Evolutionary conservation across 2,113 vertebrate genomes (phyloP).

Genomic region (Ctenomys sociabilis): DNA sequence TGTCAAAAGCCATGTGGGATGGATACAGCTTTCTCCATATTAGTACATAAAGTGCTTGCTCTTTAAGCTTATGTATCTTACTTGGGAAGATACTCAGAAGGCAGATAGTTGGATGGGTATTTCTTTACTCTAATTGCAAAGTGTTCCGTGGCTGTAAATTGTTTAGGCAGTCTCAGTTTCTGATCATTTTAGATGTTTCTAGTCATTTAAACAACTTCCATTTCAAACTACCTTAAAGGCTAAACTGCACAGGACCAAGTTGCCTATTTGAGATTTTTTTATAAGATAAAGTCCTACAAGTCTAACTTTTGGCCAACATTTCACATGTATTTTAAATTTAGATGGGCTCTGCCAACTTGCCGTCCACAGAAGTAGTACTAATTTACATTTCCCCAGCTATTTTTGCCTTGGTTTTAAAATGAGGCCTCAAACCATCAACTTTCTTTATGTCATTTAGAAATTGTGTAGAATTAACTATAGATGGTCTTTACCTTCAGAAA

Average conservation of each 20-base stretch:
- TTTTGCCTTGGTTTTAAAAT: constrained; percentile 55
- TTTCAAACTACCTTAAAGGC: not conserved
- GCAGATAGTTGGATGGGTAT: too few relatives aligned
- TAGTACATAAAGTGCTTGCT: not conserved
- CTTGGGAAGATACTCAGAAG: too few relatives aligned
- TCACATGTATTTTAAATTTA: constrained; percentile 41
- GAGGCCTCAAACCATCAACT: constrained; percentile 28
- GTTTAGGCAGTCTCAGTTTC: not conserved
- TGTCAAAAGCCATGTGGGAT: not conserved
- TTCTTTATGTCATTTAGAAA: constrained; percentile 35
- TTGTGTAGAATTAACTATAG: constrained; percentile 6
- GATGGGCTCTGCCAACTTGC: not conserved
- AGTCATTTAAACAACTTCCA: not conserved
- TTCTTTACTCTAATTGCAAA: not conserved
- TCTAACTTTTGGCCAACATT: constrained; percentile 7
- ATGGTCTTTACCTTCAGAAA: not conserved
- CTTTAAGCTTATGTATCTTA: too few relatives aligned
- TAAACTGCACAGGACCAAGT: not conserved
- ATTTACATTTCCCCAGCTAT: constrained; percentile 32
- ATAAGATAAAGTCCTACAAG: constrained; percentile 14
- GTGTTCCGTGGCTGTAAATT: not conserved
- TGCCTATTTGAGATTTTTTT: not conserved
- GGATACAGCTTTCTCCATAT: not conserved
- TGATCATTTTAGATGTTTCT: not conserved
- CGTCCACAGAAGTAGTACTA: not conserved